These are phyloP conservation scores for Kradibia gibbosae DNA, from an alignment of 1,140 invertebrate genomes.

Conservation along the genomic window DNA sequence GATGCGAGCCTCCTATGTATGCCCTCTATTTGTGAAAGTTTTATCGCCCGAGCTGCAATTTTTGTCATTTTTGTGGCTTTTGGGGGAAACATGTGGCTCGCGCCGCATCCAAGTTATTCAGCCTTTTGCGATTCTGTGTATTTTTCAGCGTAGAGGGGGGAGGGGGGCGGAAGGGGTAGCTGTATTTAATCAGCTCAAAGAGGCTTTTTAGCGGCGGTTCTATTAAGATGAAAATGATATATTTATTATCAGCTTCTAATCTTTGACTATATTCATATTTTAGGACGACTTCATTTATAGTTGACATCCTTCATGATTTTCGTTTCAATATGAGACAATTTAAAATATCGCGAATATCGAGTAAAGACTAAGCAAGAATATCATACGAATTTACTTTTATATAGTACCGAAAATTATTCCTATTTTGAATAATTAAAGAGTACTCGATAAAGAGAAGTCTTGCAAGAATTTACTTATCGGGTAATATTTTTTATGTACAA, in stretches of 20 bases:
- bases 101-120: conserved; percentile 10
- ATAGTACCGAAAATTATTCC: no score
- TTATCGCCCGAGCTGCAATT: conserved; percentile 50
- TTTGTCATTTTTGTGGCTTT: conserved; percentile 49
- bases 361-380: no score
- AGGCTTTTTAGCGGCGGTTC: neutral
- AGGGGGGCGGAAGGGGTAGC: no score
- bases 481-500: no score
- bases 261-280: neutral
- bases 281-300: no score
- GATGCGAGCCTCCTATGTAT: neutral
- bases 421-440: no score
- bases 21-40: conserved; percentile 52
- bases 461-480: no score
- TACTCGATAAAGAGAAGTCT: no score
- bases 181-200: neutral
- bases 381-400: no score
- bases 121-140: neutral
- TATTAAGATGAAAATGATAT: neutral
- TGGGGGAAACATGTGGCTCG: conserved; percentile 36
- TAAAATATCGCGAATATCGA: no score
- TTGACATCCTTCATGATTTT: no score
- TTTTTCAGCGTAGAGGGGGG: neutral
- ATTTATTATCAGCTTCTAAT: neutral
- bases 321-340: no score